Conservation (phyloP, 2,888 invertebrate species). For the Chamaedrilus cognettii region DNA sequence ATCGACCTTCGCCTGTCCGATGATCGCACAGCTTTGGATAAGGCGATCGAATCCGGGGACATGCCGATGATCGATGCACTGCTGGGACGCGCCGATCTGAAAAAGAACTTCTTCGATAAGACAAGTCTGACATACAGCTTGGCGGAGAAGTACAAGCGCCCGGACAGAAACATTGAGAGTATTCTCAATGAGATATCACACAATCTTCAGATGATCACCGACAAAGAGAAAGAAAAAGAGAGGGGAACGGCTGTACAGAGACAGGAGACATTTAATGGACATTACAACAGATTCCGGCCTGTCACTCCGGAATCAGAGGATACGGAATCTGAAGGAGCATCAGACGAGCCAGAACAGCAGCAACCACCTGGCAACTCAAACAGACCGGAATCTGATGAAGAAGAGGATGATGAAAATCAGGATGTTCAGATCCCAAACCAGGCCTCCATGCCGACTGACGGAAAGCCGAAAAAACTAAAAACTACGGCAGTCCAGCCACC, state of each 20-base stretch:
- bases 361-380: no score
- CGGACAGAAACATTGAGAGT: slow-evolving; percentile 28
- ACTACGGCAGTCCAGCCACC: no score
- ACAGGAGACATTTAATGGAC: not conserved
- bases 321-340: no score
- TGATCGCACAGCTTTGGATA: slow-evolving; percentile 31
- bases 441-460: no score
- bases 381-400: no score
- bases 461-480: no score
- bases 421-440: no score
- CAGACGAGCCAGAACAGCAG: no score
- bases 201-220: not conserved
- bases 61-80: slow-evolving; percentile 32
- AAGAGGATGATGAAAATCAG: no score
- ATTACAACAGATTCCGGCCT: no score
- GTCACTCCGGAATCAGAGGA: no score
- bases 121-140: slow-evolving; percentile 25
- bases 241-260: not conserved
- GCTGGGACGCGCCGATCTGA: slow-evolving; percentile 29
- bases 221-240: not conserved
- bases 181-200: not conserved
- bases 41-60: slow-evolving; percentile 30
- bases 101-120: slow-evolving; percentile 29
- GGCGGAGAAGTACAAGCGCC: slow-evolving; percentile 33
- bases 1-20: slow-evolving; percentile 34